Percentiles rank a stretch among this genome's conserved stretches.
phyloP scores from a whole-genome alignment of 1,140 invertebrate species.

The Olivierus martensii region DNA sequence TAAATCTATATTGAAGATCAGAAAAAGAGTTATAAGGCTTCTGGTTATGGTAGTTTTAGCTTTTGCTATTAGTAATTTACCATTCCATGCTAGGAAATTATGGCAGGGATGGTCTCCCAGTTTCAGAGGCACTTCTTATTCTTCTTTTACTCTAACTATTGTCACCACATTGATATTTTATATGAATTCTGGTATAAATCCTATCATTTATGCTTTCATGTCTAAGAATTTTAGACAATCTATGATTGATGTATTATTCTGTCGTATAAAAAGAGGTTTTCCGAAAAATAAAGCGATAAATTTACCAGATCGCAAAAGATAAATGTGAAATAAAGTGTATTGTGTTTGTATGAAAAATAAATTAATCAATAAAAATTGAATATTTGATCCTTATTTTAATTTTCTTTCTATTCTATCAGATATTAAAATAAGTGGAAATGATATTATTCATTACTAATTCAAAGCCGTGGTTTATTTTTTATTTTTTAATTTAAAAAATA shows the following conservation, averaged over 20 bases:
- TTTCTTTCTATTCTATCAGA: too few species aligned
- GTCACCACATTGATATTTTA: constrained; percentile 69
- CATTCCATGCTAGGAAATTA: constrained; percentile 66
- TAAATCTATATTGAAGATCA: constrained; percentile 22
- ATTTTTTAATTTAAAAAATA: too few species aligned
- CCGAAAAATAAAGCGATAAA: too few species aligned
- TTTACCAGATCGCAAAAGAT: too few species aligned
- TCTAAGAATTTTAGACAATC: constrained; percentile 43
- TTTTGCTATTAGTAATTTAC: constrained; percentile 70
- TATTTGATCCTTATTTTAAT: too few species aligned
- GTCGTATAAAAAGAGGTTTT: background rate
- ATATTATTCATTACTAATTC: too few species aligned
- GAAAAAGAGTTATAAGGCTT: constrained; percentile 44
- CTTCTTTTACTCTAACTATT: constrained; percentile 59
- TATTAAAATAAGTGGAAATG: too few species aligned
- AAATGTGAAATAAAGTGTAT: too few species aligned
- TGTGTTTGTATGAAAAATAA: too few species aligned
- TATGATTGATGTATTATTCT: constrained; percentile 25
- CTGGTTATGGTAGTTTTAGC: constrained; percentile 64
- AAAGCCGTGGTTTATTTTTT: too few species aligned
- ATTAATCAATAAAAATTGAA: too few species aligned
- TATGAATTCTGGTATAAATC: constrained; percentile 70
- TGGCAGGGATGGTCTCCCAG: constrained; percentile 52
- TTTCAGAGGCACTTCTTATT: constrained; percentile 47
- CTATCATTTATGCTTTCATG: constrained; percentile 66